Percentiles rank a stretch among this genome's conserved stretches.
Conservation (phyloP, 2,113 vertebrate species). For the Acanthochromis polyacanthus region DNA sequence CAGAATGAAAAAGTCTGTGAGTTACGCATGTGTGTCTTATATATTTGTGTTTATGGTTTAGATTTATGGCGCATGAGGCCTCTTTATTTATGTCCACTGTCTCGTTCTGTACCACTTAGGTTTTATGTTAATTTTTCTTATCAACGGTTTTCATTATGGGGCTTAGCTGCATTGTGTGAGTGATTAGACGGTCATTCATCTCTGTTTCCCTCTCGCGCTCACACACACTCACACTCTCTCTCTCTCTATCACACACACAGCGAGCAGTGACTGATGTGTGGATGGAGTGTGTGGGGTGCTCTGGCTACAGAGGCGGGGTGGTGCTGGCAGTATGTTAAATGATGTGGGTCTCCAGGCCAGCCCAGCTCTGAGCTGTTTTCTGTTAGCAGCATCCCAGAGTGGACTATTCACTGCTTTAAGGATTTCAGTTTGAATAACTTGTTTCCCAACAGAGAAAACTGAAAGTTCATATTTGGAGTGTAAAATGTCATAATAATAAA, state of each 20-base stretch:
- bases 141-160: slow-evolving; percentile 72
- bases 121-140: slow-evolving; percentile 80
- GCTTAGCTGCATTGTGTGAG: slow-evolving; percentile 75
- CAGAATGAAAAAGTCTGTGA: slow-evolving; percentile 53
- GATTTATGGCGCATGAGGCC: slow-evolving; percentile 51
- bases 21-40: slow-evolving; percentile 53
- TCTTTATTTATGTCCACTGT: slow-evolving; percentile 75
- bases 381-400: slow-evolving; percentile 30
- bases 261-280: slow-evolving; percentile 69
- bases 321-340: slow-evolving; percentile 75
- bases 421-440: slow-evolving; percentile 27
- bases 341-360: slow-evolving; percentile 62
- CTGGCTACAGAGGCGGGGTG: slow-evolving; percentile 52
- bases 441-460: not conserved
- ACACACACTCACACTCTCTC: slow-evolving; percentile 30
- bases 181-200: slow-evolving; percentile 75
- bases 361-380: slow-evolving; percentile 32
- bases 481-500: slow-evolving; percentile 4
- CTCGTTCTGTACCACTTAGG: slow-evolving; percentile 69
- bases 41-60: slow-evolving; percentile 69
- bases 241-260: slow-evolving; percentile 21
- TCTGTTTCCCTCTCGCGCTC: slow-evolving; percentile 43
- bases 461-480: slow-evolving; percentile 6
- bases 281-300: slow-evolving; percentile 52
- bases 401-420: slow-evolving; percentile 27